Conservation (phyloP, 37 sponge, comb jelly and placozoan genomes). For the Geodia barretti region DNA sequence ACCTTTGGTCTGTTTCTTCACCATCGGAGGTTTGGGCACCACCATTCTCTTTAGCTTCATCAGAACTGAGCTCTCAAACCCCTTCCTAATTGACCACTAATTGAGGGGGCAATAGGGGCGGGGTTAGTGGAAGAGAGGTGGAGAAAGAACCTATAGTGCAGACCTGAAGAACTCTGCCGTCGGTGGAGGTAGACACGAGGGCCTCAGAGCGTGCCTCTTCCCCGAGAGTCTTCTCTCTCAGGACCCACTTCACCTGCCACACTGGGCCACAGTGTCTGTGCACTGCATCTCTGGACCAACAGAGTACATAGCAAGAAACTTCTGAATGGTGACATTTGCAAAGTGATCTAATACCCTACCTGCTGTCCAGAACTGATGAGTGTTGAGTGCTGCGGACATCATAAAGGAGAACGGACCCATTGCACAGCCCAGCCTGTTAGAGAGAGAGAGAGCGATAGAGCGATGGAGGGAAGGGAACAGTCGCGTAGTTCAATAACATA, state of each 20-base stretch:
- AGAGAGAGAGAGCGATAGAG: background rate
- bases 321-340: background rate
- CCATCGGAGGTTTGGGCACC: background rate
- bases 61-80: conserved; percentile 86
- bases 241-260: conserved; percentile 96
- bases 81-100: conserved; percentile 95
- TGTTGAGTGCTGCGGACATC: conserved; percentile 76
- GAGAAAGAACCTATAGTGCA: too few relatives aligned
- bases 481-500: conserved; percentile 35
- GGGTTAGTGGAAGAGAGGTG: too few relatives aligned
- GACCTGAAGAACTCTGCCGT: conserved; percentile 78
- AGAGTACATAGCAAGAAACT: background rate
- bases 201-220: conserved; percentile 80
- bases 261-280: conserved; percentile 89
- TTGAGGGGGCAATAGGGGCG: background rate
- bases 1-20: conserved; percentile 29
- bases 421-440: conserved; percentile 88
- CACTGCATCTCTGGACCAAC: conserved; percentile 41
- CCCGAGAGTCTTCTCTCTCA: conserved; percentile 79
- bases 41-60: conserved; percentile 75
- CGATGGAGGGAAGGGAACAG: background rate
- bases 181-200: conserved; percentile 86
- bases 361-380: conserved; percentile 80
- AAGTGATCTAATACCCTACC: conserved; percentile 39
- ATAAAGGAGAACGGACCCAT: conserved; percentile 83